Evolutionary conservation across 2,888 invertebrate genomes (phyloP).

Genomic region (Acrocera orbiculus): DNA sequence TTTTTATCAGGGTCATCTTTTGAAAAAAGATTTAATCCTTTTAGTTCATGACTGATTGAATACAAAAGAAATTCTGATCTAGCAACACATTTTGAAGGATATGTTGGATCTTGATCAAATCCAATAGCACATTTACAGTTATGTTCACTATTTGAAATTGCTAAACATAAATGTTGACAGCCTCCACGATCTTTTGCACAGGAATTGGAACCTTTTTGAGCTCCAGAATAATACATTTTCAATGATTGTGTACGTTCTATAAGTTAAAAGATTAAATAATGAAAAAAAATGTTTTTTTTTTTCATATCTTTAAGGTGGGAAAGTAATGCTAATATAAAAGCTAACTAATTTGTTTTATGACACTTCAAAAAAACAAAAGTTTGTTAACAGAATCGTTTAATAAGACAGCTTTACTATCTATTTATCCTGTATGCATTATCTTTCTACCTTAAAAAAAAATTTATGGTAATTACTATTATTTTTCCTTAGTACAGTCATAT

Average conservation of each 20-base stretch:
- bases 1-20: conserved; percentile 13
- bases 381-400: too few relatives aligned
- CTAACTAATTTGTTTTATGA: too few relatives aligned
- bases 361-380: too few relatives aligned
- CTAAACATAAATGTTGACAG: conserved; percentile 61
- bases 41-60: conserved; percentile 59
- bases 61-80: conserved; percentile 54
- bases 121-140: conserved; percentile 65
- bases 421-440: too few relatives aligned
- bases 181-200: conserved; percentile 37
- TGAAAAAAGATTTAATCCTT: conserved; percentile 36
- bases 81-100: conserved; percentile 37
- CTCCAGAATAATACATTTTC: conserved; percentile 50
- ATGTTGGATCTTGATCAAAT: conserved; percentile 35
- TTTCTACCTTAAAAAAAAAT: neutral
- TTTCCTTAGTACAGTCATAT: conserved; percentile 34
- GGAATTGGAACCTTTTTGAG: conserved; percentile 41
- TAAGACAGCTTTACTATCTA: too few relatives aligned
- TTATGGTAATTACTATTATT: conserved; percentile 34
- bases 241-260: conserved; percentile 45
- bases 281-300: conserved; percentile 1
- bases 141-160: conserved; percentile 36
- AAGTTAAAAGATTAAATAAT: neutral
- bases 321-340: too few relatives aligned
- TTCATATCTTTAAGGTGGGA: neutral